Evolutionary conservation across 2,797 vertebrate genomes (phyloP).

Genomic region (Pseudocheirus occidentalis): DNA sequence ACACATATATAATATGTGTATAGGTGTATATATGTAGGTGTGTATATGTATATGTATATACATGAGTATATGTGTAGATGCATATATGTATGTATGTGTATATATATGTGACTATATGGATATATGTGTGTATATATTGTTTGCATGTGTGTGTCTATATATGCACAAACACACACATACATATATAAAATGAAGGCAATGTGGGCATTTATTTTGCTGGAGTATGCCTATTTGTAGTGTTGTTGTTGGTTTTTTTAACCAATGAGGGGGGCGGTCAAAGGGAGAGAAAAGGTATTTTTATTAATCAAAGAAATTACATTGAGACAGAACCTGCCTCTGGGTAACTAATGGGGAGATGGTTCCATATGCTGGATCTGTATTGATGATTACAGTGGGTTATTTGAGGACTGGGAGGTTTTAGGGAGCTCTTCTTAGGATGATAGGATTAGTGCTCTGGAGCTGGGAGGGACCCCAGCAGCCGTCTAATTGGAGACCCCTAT

Average conservation of each 20-base stretch:
- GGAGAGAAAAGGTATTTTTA: not conserved
- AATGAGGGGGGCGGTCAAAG: not conserved
- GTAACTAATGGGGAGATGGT: not conserved
- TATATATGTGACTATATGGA: no score
- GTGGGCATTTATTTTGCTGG: not conserved
- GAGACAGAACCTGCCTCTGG: not conserved
- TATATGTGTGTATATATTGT: no score
- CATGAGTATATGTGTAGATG: no score
- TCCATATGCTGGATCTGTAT: not conserved
- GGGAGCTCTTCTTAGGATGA: not conserved
- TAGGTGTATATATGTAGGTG: no score
- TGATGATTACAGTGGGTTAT: not conserved
- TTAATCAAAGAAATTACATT: not conserved
- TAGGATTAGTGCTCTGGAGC: not conserved
- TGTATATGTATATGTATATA: no score
- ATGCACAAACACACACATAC: no score
- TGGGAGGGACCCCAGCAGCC: not conserved
- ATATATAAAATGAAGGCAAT: not conserved
- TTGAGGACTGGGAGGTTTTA: not conserved
- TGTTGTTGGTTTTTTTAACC: not conserved
- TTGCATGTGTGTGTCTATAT: no score
- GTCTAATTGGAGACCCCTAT: not conserved
- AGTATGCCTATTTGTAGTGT: not conserved
- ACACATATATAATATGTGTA: no score
- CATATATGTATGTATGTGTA: no score